A percentile compares a stretch with the other conserved stretches of the same genome.
These are phyloP conservation scores for Ridgeia piscesae DNA, from an alignment of 1,140 invertebrate genomes.

Conservation along the genomic window DNA sequence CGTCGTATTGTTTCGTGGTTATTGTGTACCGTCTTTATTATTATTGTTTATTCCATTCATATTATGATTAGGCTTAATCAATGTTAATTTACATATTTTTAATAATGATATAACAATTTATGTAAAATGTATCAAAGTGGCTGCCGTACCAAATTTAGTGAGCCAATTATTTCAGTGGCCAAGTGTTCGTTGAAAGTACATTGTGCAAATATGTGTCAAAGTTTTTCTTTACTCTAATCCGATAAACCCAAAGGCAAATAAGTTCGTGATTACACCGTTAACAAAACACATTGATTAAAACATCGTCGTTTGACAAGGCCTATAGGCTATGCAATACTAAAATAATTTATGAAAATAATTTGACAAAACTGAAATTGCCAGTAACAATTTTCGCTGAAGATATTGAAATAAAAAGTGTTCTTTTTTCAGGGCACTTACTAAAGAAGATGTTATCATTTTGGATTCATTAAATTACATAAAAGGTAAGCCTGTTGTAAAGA, in stretches of 20 bases:
- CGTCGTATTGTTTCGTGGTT: neutral
- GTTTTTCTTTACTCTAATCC: neutral
- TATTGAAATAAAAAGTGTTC: conserved; percentile 34
- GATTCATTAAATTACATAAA: conserved; percentile 97
- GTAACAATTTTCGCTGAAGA: neutral
- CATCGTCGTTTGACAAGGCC: neutral
- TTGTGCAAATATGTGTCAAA: neutral
- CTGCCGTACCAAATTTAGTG: neutral
- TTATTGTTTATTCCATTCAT: neutral
- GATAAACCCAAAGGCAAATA: neutral
- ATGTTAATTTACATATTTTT: neutral
- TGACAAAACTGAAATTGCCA: neutral
- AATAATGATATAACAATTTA: neutral
- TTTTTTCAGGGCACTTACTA: conserved; percentile 62
- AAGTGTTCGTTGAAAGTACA: neutral
- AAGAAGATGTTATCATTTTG: conserved; percentile 84
- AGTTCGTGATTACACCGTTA: too few relatives aligned
- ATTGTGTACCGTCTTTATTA: neutral
- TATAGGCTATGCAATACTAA: neutral
- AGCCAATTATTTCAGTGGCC: neutral
- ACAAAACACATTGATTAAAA: too few relatives aligned
- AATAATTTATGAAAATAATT: neutral
- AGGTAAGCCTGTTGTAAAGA: conserved; percentile 61
- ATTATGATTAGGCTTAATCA: neutral
- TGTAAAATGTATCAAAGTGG: too few relatives aligned